phyloP scores from a whole-genome alignment of 2,797 vertebrate species.

The Dicrostonyx torquatus region DNA sequence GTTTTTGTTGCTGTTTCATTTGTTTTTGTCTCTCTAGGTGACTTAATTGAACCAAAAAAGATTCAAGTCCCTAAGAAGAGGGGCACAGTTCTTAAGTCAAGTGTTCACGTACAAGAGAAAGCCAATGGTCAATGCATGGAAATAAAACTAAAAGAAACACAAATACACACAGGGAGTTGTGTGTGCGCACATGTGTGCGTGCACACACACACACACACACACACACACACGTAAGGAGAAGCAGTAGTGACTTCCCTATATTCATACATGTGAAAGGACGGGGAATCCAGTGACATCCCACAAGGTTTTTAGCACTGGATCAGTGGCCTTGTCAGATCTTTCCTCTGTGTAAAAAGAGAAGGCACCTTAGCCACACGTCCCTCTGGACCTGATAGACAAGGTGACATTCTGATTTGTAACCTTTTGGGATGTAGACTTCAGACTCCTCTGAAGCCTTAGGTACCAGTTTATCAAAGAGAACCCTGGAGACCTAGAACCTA shows the following conservation, averaged over 20 bases:
- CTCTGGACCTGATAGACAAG: background rate
- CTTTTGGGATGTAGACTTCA: background rate
- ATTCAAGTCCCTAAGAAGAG: rapidly evolving
- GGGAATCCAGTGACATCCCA: background rate
- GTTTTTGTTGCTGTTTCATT: background rate
- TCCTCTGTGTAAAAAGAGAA: background rate
- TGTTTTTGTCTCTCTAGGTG: background rate
- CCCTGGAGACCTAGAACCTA: background rate
- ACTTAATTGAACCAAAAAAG: background rate
- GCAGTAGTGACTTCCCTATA: rapidly evolving
- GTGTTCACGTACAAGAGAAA: background rate
- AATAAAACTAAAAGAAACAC: background rate
- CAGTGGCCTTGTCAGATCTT: background rate
- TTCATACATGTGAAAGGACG: rapidly evolving
- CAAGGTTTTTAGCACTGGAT: rapidly evolving
- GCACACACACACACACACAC: too few relatives aligned
- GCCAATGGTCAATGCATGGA: background rate
- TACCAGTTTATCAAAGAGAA: rapidly evolving
- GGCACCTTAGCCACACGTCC: rapidly evolving
- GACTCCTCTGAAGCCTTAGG: background rate
- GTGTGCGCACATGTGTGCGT: too few relatives aligned
- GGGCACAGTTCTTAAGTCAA: background rate
- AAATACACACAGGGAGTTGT: too few relatives aligned
- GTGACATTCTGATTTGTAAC: background rate
- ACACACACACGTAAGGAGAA: background rate